Percentiles rank a stretch among this genome's conserved stretches.
These are phyloP conservation scores for Apodemia hepburni DNA, from an alignment of 2,888 invertebrate species.

Conservation along the genomic window DNA sequence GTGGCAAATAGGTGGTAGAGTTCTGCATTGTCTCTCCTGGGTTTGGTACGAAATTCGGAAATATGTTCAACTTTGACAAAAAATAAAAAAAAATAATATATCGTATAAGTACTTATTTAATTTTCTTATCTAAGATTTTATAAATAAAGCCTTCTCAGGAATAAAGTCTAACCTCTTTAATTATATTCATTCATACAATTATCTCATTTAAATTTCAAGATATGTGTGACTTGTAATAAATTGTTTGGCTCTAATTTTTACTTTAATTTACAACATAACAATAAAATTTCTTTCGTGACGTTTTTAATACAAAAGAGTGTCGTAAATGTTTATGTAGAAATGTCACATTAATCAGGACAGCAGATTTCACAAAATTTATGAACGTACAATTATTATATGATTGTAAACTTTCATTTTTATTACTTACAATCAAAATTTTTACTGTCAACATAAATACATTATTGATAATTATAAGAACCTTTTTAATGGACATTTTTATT, in stretches of 20 bases:
- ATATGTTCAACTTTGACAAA: too few species aligned
- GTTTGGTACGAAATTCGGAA: too few species aligned
- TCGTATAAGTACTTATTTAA: too few species aligned
- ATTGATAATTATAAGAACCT: neutral
- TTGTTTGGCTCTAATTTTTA: neutral
- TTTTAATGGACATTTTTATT: neutral
- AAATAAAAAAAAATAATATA: too few species aligned
- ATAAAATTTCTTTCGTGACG: conserved; percentile 9
- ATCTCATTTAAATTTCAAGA: neutral
- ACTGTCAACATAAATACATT: conserved; percentile 1
- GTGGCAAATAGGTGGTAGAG: too few species aligned
- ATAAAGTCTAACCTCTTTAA: too few species aligned
- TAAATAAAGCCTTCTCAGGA: too few species aligned
- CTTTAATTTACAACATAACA: conserved; percentile 10
- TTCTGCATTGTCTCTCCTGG: too few species aligned
- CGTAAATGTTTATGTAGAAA: conserved; percentile 10
- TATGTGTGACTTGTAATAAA: neutral
- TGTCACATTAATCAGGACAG: conserved; percentile 13
- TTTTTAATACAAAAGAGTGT: conserved; percentile 13
- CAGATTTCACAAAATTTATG: neutral
- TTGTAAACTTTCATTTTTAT: conserved; percentile 13
- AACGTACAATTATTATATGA: neutral
- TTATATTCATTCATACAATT: too few species aligned
- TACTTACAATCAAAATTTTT: conserved; percentile 5
- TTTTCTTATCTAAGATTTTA: too few species aligned